Base-by-base conservation (phyloP, 2,888 invertebrate genomes). In the Beris chalybata region DNA sequence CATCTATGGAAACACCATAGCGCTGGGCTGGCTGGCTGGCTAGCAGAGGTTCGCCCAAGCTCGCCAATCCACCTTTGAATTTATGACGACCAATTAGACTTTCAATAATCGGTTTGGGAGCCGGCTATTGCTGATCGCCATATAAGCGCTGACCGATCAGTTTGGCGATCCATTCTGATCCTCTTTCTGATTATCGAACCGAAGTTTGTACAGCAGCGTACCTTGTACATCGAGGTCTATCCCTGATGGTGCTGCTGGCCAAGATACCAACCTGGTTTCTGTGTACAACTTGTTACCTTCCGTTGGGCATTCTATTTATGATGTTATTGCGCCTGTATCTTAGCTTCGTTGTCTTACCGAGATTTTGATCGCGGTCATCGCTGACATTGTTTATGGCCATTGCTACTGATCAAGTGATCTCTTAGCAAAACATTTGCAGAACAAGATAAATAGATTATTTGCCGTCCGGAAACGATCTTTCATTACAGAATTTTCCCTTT, bases 1-100 rank as follows among this genome's bases (percentile, higher is more conserved):
- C 38, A 38, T 38, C 38, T 38, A 38, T 38, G 9, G 9, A 38
- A 38, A 5, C 38, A 38, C 38, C 38, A 32, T 7, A 38, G 38
- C 9, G 22, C 22, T 22, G 22, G 22, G 22, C 22, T 22, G 22
- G 22, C n/a, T n/a, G n/a, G n/a, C n/a, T n/a, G n/a, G n/a, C n/a
- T n/a, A n/a, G n/a, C 22, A 22, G 22, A 38, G 47, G 47, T 13
- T 15, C 15, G 11, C n/a, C 47, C 6, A 6, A 11, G 15, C 52
- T 43, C 30, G 57, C 6, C 13, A 9, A 44, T 44, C 22, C 22
- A 22, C 22, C 22, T 22, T 22, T 67, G 69, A 70, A 71, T 71
- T 70, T 71, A 70, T 70, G 71, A 70, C 69, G 67, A 70, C 70
- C 71, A 71, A 66, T 70, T 67, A 71, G 71, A 74, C 69, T 71